These are phyloP conservation scores for Aptenodytes patagonicus DNA, from an alignment of 2,113 vertebrate genomes.

Conservation along the genomic window DNA sequence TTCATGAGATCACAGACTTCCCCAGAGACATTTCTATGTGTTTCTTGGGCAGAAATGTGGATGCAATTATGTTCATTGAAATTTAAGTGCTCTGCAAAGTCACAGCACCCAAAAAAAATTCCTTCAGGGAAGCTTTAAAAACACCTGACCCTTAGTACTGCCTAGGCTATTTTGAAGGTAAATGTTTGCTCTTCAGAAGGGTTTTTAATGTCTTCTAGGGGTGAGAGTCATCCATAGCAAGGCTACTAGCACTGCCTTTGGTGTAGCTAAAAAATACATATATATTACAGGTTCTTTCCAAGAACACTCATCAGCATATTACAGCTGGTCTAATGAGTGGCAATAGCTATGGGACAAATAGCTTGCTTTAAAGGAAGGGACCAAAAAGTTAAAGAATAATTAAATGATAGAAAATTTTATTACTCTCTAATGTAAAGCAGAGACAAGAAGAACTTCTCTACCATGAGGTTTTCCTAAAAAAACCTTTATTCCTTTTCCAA, in stretches of 20 bases:
- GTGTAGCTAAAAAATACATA: neutral
- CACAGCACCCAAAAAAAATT: neutral
- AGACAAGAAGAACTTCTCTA: neutral
- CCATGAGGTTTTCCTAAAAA: neutral
- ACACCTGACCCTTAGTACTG: neutral
- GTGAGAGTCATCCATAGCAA: neutral
- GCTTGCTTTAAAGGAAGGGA: neutral
- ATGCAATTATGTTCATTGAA: neutral
- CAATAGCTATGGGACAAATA: neutral
- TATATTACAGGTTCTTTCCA: neutral
- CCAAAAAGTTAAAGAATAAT: neutral
- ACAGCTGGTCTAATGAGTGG: neutral
- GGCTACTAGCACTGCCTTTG: neutral
- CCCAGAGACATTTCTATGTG: neutral
- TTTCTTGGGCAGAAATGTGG: neutral
- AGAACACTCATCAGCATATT: neutral
- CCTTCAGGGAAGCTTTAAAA: neutral
- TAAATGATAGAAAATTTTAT: neutral
- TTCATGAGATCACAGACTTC: neutral
- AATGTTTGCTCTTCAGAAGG: neutral
- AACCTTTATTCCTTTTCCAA: neutral
- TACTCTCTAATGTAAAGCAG: neutral
- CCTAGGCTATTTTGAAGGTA: neutral
- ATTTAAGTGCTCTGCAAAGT: neutral
- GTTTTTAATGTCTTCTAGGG: neutral